Evolutionary conservation across 1,140 invertebrate species (phyloP).

Genomic region (Proctacanthus coquilletti): DNA sequence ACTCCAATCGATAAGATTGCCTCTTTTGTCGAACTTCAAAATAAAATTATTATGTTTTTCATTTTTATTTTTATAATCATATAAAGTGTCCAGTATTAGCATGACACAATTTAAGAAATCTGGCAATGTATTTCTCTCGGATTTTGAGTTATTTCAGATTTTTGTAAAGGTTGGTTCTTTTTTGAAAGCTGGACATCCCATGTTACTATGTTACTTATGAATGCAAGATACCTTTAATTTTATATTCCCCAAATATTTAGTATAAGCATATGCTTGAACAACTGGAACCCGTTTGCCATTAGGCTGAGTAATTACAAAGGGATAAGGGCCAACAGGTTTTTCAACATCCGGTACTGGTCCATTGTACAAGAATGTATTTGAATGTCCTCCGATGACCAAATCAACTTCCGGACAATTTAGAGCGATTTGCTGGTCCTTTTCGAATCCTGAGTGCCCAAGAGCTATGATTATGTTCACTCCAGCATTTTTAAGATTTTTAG

Average conservation of each 20-base stretch:
- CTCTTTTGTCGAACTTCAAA: slow-evolving; percentile 49
- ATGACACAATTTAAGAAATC: too few species aligned
- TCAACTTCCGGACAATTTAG: slow-evolving; percentile 58
- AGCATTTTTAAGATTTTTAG: slow-evolving; percentile 37
- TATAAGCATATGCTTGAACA: slow-evolving; percentile 76
- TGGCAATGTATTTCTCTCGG: too few species aligned
- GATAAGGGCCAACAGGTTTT: slow-evolving; percentile 50
- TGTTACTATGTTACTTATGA: background rate
- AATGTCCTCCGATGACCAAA: slow-evolving; percentile 55
- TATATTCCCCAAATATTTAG: slow-evolving; percentile 69
- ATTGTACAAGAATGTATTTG: slow-evolving; percentile 71
- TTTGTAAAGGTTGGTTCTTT: too few species aligned
- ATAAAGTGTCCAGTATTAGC: too few species aligned
- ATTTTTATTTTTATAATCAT: too few species aligned
- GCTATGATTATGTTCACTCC: slow-evolving; percentile 68
- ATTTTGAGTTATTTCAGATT: too few species aligned
- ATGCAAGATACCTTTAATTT: slow-evolving; percentile 35
- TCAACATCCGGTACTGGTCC: slow-evolving; percentile 47
- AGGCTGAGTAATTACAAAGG: slow-evolving; percentile 46
- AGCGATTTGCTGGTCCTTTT: slow-evolving; percentile 56
- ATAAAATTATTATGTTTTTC: too few species aligned
- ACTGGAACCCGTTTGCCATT: slow-evolving; percentile 56
- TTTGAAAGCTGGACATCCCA: too few species aligned
- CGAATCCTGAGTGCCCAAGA: slow-evolving; percentile 68
- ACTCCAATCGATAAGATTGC: slow-evolving; percentile 44